phyloP scores from a whole-genome alignment of 2,113 vertebrate species.

The Hymenochirus boettgeri region DNA sequence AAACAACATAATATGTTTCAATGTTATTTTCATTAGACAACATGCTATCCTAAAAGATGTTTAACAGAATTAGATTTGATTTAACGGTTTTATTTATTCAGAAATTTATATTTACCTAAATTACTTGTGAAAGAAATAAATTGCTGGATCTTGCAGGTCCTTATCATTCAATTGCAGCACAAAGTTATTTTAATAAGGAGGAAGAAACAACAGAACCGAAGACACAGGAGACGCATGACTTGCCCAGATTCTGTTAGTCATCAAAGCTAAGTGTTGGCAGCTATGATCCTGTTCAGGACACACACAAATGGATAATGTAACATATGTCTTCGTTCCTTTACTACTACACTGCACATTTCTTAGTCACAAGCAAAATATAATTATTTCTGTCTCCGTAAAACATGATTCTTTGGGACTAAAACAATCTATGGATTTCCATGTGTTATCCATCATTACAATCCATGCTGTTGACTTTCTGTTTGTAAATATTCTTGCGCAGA shows the following conservation, averaged over 20 bases:
- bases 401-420: neutral
- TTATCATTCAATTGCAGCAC: neutral
- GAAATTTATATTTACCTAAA: too few relatives aligned
- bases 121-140: too few relatives aligned
- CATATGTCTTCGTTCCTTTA: neutral
- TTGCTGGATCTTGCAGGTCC: neutral
- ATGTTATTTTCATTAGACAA: too few relatives aligned
- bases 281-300: conserved; percentile 1
- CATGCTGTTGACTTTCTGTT: neutral
- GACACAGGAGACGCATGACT: neutral
- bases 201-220: neutral
- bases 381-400: neutral
- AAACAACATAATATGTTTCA: too few relatives aligned
- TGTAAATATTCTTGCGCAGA: too few relatives aligned
- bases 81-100: too few relatives aligned
- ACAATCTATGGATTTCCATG: neutral
- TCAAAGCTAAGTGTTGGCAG: conserved; percentile 15
- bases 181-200: neutral
- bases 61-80: too few relatives aligned
- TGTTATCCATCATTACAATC: neutral
- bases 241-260: conserved; percentile 10
- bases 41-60: too few relatives aligned
- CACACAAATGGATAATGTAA: neutral
- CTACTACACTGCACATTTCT: neutral
- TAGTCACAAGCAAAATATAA: neutral